Conservation (phyloP, 2,113 vertebrate genomes). For the Oreochromis niloticus region DNA sequence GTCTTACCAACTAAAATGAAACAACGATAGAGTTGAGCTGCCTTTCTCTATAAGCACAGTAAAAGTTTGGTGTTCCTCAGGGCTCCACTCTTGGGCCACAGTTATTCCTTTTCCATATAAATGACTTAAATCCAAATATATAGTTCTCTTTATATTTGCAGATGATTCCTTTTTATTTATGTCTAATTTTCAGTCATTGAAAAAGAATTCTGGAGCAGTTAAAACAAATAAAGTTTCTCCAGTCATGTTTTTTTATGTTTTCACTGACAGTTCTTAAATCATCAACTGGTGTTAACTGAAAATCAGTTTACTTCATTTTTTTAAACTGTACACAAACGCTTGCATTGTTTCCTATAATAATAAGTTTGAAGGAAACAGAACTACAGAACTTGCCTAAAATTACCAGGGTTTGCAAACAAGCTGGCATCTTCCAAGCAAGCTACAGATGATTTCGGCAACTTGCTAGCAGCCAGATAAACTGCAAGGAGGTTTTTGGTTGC, state of each 20-base stretch:
- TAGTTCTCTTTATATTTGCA: background rate
- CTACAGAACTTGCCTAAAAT: background rate
- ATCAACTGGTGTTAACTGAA: background rate
- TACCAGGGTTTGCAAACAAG: background rate
- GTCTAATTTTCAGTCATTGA: accelerated
- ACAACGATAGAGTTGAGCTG: accelerated
- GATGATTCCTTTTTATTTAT: background rate
- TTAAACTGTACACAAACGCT: background rate
- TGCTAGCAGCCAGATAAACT: background rate
- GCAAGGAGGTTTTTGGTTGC: background rate
- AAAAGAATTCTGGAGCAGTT: background rate
- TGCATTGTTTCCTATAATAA: background rate
- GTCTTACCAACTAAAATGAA: background rate
- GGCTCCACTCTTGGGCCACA: background rate
- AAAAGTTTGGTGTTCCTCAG: background rate
- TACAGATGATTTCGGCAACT: background rate
- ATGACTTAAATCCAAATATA: background rate
- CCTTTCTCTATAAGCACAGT: background rate
- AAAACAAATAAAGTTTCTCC: background rate
- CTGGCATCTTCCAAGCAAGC: background rate
- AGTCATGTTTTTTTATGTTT: background rate
- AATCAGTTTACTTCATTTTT: background rate
- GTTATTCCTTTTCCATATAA: background rate
- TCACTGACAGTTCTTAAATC: background rate
- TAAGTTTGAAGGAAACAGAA: background rate